Percentiles rank a stretch among this genome's conserved stretches.
These are phyloP conservation scores for Nibea albiflora DNA, from an alignment of 2,113 vertebrate genomes.

Conservation along the genomic window DNA sequence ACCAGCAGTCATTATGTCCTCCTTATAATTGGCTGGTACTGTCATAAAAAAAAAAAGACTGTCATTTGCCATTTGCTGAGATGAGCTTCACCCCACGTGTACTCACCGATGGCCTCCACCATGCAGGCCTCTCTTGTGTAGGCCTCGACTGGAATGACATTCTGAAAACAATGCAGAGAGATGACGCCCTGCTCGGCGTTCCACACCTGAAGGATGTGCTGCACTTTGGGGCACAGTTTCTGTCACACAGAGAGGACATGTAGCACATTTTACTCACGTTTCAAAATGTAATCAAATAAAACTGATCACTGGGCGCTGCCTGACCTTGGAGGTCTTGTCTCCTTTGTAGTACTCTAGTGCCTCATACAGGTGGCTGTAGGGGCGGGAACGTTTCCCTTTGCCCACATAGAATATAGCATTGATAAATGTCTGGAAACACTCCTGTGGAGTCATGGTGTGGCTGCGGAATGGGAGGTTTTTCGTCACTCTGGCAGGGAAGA, in stretches of 20 bases:
- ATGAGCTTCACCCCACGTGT: no score
- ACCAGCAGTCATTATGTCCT: no score
- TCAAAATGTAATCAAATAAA: neutral
- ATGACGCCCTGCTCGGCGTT: conserved; percentile 85
- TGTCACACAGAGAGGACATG: conserved; percentile 41
- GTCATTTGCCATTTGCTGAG: no score
- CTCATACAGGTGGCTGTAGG: conserved; percentile 89
- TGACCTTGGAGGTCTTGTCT: conserved; percentile 81
- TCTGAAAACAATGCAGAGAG: conserved; percentile 95
- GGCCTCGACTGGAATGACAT: conserved; percentile 89
- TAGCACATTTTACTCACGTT: accelerated
- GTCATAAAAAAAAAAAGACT: neutral
- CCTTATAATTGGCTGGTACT: no score
- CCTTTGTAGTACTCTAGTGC: conserved; percentile 84
- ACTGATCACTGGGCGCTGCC: neutral
- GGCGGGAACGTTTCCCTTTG: conserved; percentile 91
- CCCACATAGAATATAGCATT: conserved; percentile 93
- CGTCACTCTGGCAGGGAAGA: conserved; percentile 83
- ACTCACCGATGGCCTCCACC: conserved; percentile 92
- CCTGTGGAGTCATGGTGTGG: conserved; percentile 74
- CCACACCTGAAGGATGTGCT: conserved; percentile 93
- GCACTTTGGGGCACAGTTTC: conserved; percentile 89
- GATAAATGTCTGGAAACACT: conserved; percentile 89
- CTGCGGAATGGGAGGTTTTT: conserved; percentile 88
- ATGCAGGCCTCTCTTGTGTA: conserved; percentile 92